Evolutionary conservation across 2,888 invertebrate species (phyloP).

Genomic region (Trypoxylon attenuatum): DNA sequence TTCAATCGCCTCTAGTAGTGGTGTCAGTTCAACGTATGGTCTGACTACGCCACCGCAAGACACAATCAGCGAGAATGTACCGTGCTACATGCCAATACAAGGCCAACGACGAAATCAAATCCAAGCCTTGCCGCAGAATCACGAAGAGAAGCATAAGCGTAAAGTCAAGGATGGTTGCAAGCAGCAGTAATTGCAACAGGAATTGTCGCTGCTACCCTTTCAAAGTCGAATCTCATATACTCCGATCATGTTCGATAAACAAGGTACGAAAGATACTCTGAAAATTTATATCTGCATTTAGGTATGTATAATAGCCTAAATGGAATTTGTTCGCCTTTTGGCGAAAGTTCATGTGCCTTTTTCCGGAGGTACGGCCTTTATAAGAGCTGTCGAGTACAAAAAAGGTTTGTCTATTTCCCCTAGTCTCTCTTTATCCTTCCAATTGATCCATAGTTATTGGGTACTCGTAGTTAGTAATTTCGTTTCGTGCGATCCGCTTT

Average conservation of each 20-base stretch:
- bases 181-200: slow-evolving; percentile 75
- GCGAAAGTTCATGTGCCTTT: slow-evolving; percentile 47
- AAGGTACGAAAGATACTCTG: too few relatives aligned
- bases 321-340: slow-evolving; percentile 6
- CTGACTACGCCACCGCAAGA: slow-evolving; percentile 69
- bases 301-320: slow-evolving; percentile 1
- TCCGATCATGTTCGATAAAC: too few relatives aligned
- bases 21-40: slow-evolving; percentile 68
- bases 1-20: slow-evolving; percentile 64
- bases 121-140: slow-evolving; percentile 76
- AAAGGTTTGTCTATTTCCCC: too few relatives aligned
- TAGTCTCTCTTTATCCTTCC: too few relatives aligned
- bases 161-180: slow-evolving; percentile 80
- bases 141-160: slow-evolving; percentile 79
- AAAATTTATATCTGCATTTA: not conserved
- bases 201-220: too few relatives aligned
- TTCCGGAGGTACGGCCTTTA: slow-evolving; percentile 27
- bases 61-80: slow-evolving; percentile 75
- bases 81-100: slow-evolving; percentile 87
- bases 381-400: not conserved
- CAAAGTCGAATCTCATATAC: too few relatives aligned
- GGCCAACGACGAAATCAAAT: slow-evolving; percentile 80
- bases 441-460: too few relatives aligned
- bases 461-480: too few relatives aligned
- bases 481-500: too few relatives aligned